These are phyloP conservation scores for Boleophthalmus pectinirostris DNA, from an alignment of 2,113 vertebrate species.

Conservation along the genomic window DNA sequence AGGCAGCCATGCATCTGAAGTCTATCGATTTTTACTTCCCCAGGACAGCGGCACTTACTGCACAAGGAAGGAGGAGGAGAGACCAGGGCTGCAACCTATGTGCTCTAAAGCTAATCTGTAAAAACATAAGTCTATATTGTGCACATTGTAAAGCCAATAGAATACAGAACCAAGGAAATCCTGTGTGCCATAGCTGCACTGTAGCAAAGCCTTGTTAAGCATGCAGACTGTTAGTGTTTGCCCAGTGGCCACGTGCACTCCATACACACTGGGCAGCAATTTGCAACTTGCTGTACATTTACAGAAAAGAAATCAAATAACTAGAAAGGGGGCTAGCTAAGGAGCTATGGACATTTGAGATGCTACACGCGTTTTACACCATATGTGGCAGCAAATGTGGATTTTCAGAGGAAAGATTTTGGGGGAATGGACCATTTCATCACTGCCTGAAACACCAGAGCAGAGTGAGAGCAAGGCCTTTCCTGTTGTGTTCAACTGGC, in stretches of 20 bases:
- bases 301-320: no score
- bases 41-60: constrained; percentile 39
- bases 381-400: no score
- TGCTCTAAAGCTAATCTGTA: not conserved
- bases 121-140: not conserved
- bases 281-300: constrained; percentile 6
- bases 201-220: constrained; percentile 46
- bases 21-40: constrained; percentile 62
- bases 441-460: no score
- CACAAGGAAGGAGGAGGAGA: constrained; percentile 34
- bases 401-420: no score
- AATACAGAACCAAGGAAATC: not conserved
- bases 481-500: no score
- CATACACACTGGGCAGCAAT: constrained; percentile 26
- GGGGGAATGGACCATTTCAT: no score
- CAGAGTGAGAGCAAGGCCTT: no score
- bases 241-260: not conserved
- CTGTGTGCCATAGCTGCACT: constrained; percentile 42
- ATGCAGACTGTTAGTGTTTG: constrained; percentile 13
- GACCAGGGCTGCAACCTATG: constrained; percentile 7
- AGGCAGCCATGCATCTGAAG: constrained; percentile 47
- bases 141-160: not conserved
- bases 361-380: no score
- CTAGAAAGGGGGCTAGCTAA: no score
- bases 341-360: no score